Conservation (phyloP, 2,797 vertebrate genomes). For the Spheniscus humboldti region DNA sequence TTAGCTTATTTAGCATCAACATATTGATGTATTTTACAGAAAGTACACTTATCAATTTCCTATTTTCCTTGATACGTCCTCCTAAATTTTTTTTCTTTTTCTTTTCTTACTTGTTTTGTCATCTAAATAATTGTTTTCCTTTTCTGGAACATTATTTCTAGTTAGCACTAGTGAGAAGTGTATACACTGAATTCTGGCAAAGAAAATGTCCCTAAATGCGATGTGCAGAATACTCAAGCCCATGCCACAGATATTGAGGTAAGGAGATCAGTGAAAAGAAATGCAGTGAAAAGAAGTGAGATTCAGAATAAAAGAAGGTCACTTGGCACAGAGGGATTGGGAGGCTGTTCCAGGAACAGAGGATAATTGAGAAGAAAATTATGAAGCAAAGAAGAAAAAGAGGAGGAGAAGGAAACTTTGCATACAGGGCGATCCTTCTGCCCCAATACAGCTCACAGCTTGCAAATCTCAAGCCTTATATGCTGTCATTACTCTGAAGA, state of each 20-base stretch:
- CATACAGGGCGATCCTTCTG: neutral
- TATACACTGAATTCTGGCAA: neutral
- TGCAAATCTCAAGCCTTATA: neutral
- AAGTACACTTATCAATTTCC: neutral
- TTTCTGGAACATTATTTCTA: neutral
- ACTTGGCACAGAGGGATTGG: neutral
- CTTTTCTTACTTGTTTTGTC: neutral
- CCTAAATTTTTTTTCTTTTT: too few species aligned
- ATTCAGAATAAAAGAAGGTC: neutral
- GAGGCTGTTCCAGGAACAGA: neutral
- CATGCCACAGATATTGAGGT: neutral
- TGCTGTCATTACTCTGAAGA: neutral
- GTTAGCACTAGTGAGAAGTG: neutral
- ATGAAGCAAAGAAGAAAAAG: neutral
- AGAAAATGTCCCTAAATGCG: neutral
- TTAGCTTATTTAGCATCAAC: neutral
- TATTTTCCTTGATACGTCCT: neutral
- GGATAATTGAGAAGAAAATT: neutral
- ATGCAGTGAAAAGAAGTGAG: neutral
- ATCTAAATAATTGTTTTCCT: neutral
- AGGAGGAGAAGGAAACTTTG: neutral
- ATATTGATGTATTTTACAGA: neutral
- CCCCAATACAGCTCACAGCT: neutral
- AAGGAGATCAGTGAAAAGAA: neutral
- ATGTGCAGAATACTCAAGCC: neutral